Conservation (phyloP, 2,888 invertebrate species). For the Timema cristinae region DNA sequence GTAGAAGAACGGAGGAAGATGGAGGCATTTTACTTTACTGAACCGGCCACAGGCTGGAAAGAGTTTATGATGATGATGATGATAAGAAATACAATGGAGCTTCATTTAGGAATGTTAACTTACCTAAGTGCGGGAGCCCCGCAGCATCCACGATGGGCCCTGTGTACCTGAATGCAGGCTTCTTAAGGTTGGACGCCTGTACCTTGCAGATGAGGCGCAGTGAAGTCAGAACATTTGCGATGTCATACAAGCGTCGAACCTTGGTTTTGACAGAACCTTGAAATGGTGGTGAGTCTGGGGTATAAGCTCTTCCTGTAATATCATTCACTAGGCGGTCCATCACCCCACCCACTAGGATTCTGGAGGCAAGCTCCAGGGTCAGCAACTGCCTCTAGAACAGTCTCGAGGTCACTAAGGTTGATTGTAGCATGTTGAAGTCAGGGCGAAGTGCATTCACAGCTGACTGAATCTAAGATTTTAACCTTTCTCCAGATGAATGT, state of each 20-base stretch:
- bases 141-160: constrained; percentile 44
- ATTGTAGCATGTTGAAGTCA: no score
- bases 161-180: constrained; percentile 64
- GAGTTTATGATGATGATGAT: neutral
- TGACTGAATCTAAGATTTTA: no score
- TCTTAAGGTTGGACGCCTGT: constrained; percentile 55
- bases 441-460: no score
- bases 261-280: constrained; percentile 54
- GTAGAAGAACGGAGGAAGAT: no score
- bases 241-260: constrained; percentile 70
- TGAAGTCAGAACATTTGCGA: constrained; percentile 72
- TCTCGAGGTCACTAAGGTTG: no score
- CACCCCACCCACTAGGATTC: constrained; percentile 54
- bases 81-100: constrained; percentile 43
- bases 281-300: no score
- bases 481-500: no score
- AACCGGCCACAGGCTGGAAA: no score
- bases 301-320: no score
- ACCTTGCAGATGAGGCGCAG: constrained; percentile 68
- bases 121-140: constrained; percentile 15
- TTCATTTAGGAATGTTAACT: constrained; percentile 1
- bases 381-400: constrained; percentile 45
- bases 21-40: no score
- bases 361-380: constrained; percentile 63
- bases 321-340: no score